phyloP scores from a whole-genome alignment of 1,140 invertebrate species.

The Panonychus citri region DNA sequence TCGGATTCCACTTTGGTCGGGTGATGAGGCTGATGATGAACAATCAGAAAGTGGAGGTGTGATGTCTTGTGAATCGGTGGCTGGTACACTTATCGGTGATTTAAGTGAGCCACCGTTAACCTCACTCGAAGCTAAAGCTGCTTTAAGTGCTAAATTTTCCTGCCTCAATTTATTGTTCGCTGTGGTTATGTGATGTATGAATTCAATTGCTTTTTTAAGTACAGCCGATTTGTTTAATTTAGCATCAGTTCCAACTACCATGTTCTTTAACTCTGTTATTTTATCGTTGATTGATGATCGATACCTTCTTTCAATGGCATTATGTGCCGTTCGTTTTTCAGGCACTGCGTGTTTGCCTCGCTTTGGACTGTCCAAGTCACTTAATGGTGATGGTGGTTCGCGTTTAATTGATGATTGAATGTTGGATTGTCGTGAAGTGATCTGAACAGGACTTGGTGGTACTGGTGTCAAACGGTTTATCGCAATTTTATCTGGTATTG shows the following conservation, averaged over 20 bases:
- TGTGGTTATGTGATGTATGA: conserved; percentile 65
- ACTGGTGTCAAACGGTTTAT: not conserved
- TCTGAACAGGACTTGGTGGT: not conserved
- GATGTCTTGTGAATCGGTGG: conserved; percentile 4
- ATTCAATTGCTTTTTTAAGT: conserved; percentile 83
- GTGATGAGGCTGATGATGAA: conserved; percentile 56
- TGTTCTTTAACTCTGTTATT: conserved; percentile 86
- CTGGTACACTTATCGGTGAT: not conserved
- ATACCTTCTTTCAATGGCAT: conserved; percentile 93
- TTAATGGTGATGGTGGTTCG: not conserved
- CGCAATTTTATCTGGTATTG: conserved; percentile 1
- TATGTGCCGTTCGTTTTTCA: conserved; percentile 62
- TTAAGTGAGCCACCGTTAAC: not conserved
- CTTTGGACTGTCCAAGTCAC: not conserved
- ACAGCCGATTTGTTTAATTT: conserved; percentile 96
- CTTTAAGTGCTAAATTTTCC: conserved; percentile 54
- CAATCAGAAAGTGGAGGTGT: conserved; percentile 17
- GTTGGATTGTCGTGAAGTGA: not conserved
- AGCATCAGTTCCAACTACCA: conserved; percentile 73
- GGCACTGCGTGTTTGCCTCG: not conserved
- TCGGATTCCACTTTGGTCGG: conserved; percentile 46
- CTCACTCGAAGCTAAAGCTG: conserved; percentile 19
- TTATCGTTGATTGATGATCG: conserved; percentile 97
- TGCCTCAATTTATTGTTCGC: conserved; percentile 64
- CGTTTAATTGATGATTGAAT: not conserved